These are phyloP conservation scores for Buteo buteo DNA, from an alignment of 2,113 vertebrate genomes.

Conservation along the genomic window DNA sequence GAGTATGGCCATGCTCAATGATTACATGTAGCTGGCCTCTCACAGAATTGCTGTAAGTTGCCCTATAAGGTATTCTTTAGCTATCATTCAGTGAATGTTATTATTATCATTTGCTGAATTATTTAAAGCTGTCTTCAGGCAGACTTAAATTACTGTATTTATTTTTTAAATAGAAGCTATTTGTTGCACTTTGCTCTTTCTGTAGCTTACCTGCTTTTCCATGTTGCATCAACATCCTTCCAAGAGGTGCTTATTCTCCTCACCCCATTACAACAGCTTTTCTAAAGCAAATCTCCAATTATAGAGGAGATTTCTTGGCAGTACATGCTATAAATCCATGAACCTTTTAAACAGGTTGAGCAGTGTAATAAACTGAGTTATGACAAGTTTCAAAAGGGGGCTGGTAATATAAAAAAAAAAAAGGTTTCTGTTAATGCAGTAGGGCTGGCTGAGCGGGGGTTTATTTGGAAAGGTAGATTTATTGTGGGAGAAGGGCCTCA, in stretches of 20 bases:
- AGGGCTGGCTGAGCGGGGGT: background rate
- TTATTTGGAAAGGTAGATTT: background rate
- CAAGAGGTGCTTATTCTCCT: background rate
- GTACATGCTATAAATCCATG: background rate
- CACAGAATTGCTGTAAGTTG: background rate
- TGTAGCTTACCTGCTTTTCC: background rate
- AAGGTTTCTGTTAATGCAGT: background rate
- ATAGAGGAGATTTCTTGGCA: background rate
- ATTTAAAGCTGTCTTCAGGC: slow-evolving; percentile 1
- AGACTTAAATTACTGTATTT: slow-evolving; percentile 8
- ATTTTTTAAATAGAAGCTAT: slow-evolving; percentile 5
- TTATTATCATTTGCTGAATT: background rate
- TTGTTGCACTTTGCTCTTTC: slow-evolving; percentile 5
- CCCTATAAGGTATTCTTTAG: background rate
- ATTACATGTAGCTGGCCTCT: background rate
- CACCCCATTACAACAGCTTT: background rate
- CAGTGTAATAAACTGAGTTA: background rate
- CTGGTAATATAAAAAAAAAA: background rate
- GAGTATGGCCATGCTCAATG: background rate
- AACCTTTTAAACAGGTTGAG: background rate
- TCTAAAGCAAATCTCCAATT: background rate
- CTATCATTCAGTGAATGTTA: background rate
- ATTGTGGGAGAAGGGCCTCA: background rate
- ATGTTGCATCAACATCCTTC: background rate
- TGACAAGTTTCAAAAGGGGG: background rate